A percentile compares a stretch with the other conserved stretches of the same genome.
Evolutionary conservation across 2,797 vertebrate species (phyloP).

Genomic region (Notoglanidium macrostoma): DNA sequence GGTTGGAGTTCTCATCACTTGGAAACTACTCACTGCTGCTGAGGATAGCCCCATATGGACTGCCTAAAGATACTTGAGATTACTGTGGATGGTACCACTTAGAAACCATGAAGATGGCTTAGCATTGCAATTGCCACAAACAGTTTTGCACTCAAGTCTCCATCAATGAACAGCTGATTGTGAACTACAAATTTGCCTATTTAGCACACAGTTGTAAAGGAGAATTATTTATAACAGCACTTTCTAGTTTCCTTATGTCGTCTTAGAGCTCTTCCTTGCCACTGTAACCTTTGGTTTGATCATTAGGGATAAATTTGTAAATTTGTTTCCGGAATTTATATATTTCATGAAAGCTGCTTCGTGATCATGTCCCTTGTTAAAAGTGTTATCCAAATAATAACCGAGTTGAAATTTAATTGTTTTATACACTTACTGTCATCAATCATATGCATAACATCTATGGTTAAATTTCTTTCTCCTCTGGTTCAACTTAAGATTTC

Average conservation of each 20-base stretch:
- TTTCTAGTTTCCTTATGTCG: background rate
- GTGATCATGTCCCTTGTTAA: background rate
- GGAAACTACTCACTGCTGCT: background rate
- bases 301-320: background rate
- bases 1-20: background rate
- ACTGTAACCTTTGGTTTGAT: no score
- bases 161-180: background rate
- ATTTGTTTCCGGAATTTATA: background rate
- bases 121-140: background rate
- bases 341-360: background rate
- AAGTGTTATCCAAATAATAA: background rate
- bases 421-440: background rate
- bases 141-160: background rate
- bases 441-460: background rate
- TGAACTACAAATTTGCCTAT: background rate
- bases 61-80: background rate
- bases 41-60: background rate
- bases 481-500: background rate
- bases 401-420: background rate
- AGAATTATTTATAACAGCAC: background rate
- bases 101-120: background rate
- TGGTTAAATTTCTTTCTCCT: background rate
- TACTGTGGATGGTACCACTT: no score
- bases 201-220: background rate
- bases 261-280: background rate